Percentiles rank a stretch among this genome's conserved stretches.
phyloP scores from a whole-genome alignment of 1,140 invertebrate species.

The Drosophila eugracilis region DNA sequence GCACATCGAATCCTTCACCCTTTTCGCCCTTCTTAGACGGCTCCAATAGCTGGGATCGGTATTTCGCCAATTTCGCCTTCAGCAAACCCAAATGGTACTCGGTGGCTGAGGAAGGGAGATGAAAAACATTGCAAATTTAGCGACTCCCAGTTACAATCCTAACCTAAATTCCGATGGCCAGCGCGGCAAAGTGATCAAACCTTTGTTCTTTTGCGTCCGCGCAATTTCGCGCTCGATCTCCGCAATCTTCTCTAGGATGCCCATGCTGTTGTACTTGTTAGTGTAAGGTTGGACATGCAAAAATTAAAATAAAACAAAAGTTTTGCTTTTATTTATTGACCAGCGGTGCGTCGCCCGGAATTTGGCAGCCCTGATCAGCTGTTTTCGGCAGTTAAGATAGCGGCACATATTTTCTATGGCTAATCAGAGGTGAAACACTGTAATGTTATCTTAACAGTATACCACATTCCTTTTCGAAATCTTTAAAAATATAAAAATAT shows the following conservation, averaged over 20 bases:
- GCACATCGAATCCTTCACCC: conserved; percentile 99
- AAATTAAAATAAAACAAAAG: conserved; percentile 49
- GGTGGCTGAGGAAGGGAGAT: conserved; percentile 90
- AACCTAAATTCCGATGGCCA: conserved; percentile 72
- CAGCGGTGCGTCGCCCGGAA: conserved; percentile 21
- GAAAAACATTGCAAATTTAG: conserved; percentile 2
- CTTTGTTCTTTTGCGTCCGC: conserved; percentile 99
- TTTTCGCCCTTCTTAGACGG: conserved; percentile 98
- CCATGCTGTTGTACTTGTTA: conserved; percentile 88
- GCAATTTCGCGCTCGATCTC: conserved; percentile 99
- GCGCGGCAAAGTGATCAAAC: conserved; percentile 86
- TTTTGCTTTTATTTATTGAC: conserved; percentile 45
- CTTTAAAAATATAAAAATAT: no score
- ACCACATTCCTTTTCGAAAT: neutral
- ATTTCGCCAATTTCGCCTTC: conserved; percentile 99
- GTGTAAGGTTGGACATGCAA: conserved; percentile 53
- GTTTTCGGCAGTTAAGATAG: neutral
- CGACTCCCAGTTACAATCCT: conserved; percentile 44
- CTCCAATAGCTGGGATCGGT: conserved; percentile 97
- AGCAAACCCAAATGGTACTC: conserved; percentile 99
- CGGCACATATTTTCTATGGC: neutral
- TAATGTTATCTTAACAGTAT: neutral
- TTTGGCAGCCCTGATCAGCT: conserved; percentile 31
- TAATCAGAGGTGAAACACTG: neutral
- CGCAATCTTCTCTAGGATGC: conserved; percentile 98